Conservation (phyloP, 2,888 invertebrate species). For the Balanococcus diminutus region DNA sequence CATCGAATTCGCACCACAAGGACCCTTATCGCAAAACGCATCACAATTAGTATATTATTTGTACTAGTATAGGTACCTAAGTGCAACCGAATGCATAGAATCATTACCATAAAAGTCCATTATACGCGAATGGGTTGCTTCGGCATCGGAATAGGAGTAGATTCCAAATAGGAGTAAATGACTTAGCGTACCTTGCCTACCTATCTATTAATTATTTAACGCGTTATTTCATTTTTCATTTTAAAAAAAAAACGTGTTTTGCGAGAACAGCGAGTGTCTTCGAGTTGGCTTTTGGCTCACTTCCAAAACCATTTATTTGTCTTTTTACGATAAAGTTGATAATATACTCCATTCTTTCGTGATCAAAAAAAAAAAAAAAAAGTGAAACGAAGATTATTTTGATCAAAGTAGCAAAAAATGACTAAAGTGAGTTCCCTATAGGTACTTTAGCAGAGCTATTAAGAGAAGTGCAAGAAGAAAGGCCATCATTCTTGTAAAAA, state of each 20-base stretch:
- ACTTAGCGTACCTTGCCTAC: neutral
- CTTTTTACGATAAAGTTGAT: neutral
- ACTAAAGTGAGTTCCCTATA: no score
- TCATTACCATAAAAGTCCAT: neutral
- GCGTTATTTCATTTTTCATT: neutral
- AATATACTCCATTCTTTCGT: no score
- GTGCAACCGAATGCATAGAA: neutral
- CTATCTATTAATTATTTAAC: slow-evolving; percentile 1
- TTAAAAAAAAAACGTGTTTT: neutral
- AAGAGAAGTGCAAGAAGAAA: no score
- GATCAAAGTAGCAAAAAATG: no score
- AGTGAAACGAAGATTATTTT: no score
- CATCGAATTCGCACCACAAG: neutral
- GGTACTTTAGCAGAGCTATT: no score
- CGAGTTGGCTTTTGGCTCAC: neutral
- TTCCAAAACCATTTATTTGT: neutral
- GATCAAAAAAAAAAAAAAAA: no score
- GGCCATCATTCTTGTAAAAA: no score
- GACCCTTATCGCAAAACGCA: neutral
- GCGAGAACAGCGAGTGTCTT: neutral
- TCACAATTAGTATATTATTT: neutral
- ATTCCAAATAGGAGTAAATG: slow-evolving; percentile 17
- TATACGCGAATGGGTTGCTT: neutral
- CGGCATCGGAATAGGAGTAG: no score
- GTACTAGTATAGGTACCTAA: neutral